phyloP scores from a whole-genome alignment of 2,113 vertebrate genomes.

The Setophaga kirtlandii region DNA sequence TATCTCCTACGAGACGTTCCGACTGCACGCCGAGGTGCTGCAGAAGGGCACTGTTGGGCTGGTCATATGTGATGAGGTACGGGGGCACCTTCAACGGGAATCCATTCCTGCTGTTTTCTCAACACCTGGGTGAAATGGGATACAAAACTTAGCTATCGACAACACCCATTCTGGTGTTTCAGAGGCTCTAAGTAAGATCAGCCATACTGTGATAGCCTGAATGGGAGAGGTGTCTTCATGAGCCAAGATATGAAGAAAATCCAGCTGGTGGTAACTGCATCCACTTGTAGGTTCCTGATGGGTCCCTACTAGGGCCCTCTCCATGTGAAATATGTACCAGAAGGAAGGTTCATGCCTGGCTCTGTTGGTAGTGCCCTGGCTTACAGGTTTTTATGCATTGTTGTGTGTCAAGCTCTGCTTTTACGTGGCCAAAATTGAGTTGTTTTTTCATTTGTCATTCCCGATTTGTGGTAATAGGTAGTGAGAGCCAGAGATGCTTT shows the following conservation, averaged over 20 bases:
- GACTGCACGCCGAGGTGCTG: conserved; percentile 87
- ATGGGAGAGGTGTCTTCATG: background rate
- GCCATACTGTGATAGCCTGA: background rate
- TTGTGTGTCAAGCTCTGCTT: background rate
- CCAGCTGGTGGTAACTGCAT: background rate
- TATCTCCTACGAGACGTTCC: conserved; percentile 96
- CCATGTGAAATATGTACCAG: background rate
- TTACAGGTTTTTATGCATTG: background rate
- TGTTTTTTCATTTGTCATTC: background rate
- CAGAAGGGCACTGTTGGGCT: conserved; percentile 90
- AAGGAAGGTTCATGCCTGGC: background rate
- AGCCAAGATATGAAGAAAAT: background rate
- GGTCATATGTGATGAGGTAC: conserved; percentile 93
- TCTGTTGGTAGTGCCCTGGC: background rate
- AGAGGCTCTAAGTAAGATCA: background rate
- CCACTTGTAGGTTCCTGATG: background rate
- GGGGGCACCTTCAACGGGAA: background rate
- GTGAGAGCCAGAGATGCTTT: background rate
- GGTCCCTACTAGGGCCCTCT: background rate
- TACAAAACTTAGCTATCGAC: background rate
- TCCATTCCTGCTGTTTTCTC: background rate
- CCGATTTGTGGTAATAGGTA: background rate
- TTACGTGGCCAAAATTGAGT: background rate
- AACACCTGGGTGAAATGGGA: background rate
- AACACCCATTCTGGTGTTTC: background rate